Evolutionary conservation across 2,113 vertebrate species (phyloP), one percentile per base, ranked within the genome.

Genomic region (Glareola pratincola): DNA sequence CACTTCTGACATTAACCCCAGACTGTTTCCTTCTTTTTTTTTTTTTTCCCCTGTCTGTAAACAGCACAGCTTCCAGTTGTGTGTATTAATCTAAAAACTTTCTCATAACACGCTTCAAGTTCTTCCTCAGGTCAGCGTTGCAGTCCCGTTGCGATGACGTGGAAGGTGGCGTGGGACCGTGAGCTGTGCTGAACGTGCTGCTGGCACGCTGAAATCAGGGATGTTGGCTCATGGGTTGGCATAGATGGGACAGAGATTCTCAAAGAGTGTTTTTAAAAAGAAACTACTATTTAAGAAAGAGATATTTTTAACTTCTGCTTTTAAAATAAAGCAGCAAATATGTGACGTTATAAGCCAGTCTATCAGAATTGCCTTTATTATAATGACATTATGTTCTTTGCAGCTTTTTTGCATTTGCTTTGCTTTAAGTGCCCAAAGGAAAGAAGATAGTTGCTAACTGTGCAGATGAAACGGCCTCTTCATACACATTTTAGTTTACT

Each of bases 241-340:
- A 54, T 10, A 50, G 23, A 39, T 3, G 3, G 29, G 29, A 78
- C 54, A 76, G 56, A 67, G 74, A 74, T 94, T 60, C 48, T 69
- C 77, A 94, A 94, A 41, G 63, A 37, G 6, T 45, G 17, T 23
- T 96, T 85, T 79, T 15, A 74, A 89, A 91, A 82, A 88, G 66
- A 80, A 80, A 59, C 82, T 29, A 11, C 66, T 82, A 19, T n/a
- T 84, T 83, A 85, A 75, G 75, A 59, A 83, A 41, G 37, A 88
- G 56, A 47, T 67, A 92, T 94, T 87, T 97, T 95, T 95, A 68
- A 94, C 66, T 91, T 68, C 30, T 62, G 37, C 37, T 82, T 94
- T 87, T 89, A 50, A 95, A 95, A 78, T 89, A 90, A 85, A 87
- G 20, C 43, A 80, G 18, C 43, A 29, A 50, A 14, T 54, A 50